phyloP scores from a whole-genome alignment of 2,797 vertebrate species.

The Myiotriccus ornatus region DNA sequence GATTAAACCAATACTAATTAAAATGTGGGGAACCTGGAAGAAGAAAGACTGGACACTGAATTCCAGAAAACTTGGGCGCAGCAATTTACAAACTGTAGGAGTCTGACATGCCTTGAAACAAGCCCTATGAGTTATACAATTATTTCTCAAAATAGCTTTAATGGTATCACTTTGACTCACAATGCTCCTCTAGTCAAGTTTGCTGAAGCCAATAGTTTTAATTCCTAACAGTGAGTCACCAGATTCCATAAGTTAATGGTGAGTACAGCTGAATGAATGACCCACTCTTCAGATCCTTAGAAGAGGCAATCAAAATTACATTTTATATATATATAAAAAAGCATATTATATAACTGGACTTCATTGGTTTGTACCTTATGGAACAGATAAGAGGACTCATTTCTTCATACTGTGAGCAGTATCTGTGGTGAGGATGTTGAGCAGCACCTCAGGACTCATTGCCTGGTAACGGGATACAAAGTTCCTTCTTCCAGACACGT shows the following conservation, averaged over 20 bases:
- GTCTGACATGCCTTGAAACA: not conserved
- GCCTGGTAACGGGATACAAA: not conserved
- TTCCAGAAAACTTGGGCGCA: not conserved
- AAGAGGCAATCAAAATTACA: not conserved
- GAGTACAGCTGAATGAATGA: not conserved
- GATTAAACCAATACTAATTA: not conserved
- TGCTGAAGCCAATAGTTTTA: not conserved
- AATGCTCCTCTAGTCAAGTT: not conserved
- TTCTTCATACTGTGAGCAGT: not conserved
- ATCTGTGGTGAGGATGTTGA: not conserved
- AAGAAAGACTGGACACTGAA: not conserved
- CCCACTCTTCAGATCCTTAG: not conserved
- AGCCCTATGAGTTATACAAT: not conserved
- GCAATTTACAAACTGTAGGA: not conserved
- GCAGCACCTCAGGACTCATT: not conserved
- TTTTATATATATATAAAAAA: not conserved
- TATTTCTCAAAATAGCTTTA: not conserved
- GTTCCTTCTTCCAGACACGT: not conserved
- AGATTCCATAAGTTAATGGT: not conserved
- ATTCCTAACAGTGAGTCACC: not conserved
- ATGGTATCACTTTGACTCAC: not conserved
- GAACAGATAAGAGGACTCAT: not conserved
- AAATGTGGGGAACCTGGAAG: not conserved
- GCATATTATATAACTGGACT: not conserved
- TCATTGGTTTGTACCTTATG: not conserved